Evolutionary conservation across 2,888 invertebrate species (phyloP), one percentile per base, ranked within the genome.

Genomic region (Spicauda simplicius): DNA sequence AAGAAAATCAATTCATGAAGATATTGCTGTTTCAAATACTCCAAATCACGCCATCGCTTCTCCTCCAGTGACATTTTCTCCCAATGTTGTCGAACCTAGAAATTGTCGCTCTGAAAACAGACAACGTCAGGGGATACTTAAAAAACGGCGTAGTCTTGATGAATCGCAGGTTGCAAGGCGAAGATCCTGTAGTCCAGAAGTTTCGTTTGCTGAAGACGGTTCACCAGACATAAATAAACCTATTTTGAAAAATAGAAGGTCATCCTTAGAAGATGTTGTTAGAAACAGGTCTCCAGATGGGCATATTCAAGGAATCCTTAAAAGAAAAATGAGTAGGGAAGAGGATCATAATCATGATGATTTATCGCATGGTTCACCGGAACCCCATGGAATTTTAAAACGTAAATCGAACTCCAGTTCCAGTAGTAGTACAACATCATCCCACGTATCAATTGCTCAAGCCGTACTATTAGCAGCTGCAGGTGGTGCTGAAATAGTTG

Each of bases 141-240:
- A 97, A 86, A 97, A 97, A 88, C 95, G 97, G 41, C 95, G 97
- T 67, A 97, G 97, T 79, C 91, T 97, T 74, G 97, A 97, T 76
- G 97, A 97, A 81, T 95, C 95, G 25, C 95, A 96, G 84, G 96
- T 96, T 63, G 91, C 95, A 71, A 88, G 95, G 55, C 94, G 95
- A 74, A 93, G 96, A 63, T 96, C 96, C 65, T 96, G 95, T 74
- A 96, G 96, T 69, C 96, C 96, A 2, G 96, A 96, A 78, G 95
- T 95, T 53, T 94, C 95, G 14, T 94, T 94, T 72, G 93, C 93
- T 45, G 94, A 94, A 77, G 94, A 93, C 72, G 92, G 88, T 48
- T 94, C 94, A 64, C 80, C 84, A 4, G 95, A 96, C 78, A 94
- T 94, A 50, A 94, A 94, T 73, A 93, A 92, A 77, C 95, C 96